A percentile compares a stretch with the other conserved stretches of the same genome.
These are phyloP conservation scores for Steatornis caripensis DNA, from an alignment of 2,113 vertebrate species.

Conservation along the genomic window DNA sequence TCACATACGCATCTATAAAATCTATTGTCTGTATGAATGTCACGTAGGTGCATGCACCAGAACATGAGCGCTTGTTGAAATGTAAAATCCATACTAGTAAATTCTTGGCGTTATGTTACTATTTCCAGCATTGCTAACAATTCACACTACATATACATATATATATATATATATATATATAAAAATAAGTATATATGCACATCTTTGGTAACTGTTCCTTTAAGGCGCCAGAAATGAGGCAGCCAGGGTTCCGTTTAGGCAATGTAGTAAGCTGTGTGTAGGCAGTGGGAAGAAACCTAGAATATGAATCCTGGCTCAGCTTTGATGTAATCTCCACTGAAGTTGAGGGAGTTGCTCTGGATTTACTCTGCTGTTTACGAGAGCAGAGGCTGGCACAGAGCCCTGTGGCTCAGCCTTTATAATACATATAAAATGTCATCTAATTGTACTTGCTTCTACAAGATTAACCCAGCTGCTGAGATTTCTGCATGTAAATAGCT, in stretches of 20 bases:
- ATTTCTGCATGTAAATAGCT: neutral
- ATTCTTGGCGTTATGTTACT: neutral
- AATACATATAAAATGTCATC: neutral
- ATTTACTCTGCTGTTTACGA: conserved; percentile 9
- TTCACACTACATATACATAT: neutral
- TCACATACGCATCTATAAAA: neutral
- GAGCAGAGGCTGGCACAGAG: neutral
- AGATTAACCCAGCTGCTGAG: conserved; percentile 6
- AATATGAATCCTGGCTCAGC: neutral
- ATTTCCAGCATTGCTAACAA: neutral
- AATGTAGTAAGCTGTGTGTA: neutral
- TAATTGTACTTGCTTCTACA: conserved; percentile 35
- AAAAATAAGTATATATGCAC: neutral
- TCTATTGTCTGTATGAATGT: neutral
- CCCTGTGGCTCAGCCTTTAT: neutral
- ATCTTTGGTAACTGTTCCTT: neutral
- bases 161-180: no score
- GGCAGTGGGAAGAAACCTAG: neutral
- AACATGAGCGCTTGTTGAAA: rapidly evolving
- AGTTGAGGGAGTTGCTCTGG: conserved; percentile 3
- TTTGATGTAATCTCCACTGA: neutral
- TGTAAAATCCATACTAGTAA: neutral
- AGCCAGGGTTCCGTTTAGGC: neutral
- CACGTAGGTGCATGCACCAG: rapidly evolving
- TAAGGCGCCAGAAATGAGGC: neutral